These are phyloP conservation scores for Caenorhabditis brenneri DNA, from an alignment of 1,140 invertebrate species.

Conservation along the genomic window DNA sequence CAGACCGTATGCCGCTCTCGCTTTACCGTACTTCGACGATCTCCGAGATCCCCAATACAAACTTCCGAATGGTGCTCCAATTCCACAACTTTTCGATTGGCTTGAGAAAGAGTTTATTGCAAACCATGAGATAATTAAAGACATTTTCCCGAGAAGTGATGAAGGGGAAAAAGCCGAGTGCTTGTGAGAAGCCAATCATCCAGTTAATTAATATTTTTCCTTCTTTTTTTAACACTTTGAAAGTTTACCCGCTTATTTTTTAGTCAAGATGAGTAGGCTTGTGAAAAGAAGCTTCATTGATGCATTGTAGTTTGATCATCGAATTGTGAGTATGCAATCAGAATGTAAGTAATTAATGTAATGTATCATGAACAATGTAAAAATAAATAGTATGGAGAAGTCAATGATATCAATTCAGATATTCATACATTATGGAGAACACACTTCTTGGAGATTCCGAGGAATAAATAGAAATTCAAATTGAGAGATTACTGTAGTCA, in stretches of 20 bases:
- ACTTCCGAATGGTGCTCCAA: constrained; percentile 21
- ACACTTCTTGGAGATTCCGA: too few relatives aligned
- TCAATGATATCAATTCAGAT: too few relatives aligned
- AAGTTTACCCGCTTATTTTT: not conserved
- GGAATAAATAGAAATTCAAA: too few relatives aligned
- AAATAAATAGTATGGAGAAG: too few relatives aligned
- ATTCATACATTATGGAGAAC: too few relatives aligned
- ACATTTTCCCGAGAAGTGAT: constrained; percentile 5
- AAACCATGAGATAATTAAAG: constrained; percentile 23
- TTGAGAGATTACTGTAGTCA: not conserved
- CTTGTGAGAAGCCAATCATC: not conserved
- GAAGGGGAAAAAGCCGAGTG: not conserved
- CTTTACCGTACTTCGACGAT: constrained; percentile 40
- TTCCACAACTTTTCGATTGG: constrained; percentile 45
- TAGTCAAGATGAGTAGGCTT: not conserved
- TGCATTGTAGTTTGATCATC: too few relatives aligned
- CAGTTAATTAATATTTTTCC: not conserved
- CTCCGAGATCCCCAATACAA: constrained; percentile 27
- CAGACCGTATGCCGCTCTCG: not conserved
- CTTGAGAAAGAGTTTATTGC: constrained; percentile 42
- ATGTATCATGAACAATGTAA: not conserved
- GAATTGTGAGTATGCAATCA: not conserved
- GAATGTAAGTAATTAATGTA: not conserved
- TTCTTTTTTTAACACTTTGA: not conserved
- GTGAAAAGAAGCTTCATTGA: too few relatives aligned